Conservation (phyloP, 2,797 vertebrate species). For the Diplodus sargus region DNA sequence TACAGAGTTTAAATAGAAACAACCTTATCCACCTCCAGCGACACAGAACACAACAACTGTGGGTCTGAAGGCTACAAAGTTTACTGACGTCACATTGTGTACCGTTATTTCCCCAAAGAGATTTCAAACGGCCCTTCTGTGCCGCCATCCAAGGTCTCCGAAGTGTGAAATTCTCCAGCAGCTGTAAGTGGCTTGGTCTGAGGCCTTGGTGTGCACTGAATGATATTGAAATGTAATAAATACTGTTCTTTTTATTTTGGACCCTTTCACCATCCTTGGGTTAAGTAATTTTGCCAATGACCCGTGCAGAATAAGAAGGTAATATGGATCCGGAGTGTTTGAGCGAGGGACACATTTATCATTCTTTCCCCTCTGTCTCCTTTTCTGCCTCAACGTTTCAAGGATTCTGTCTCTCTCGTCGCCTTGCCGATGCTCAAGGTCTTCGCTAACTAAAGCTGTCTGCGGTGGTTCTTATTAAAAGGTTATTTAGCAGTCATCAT, state of each 20-base stretch:
- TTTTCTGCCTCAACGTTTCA: constrained; percentile 50
- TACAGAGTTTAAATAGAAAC: too few relatives aligned
- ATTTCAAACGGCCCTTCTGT: constrained; percentile 16
- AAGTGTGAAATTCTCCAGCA: constrained; percentile 19
- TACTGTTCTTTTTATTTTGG: constrained; percentile 29
- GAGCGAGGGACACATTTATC: constrained; percentile 45
- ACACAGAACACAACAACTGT: not conserved
- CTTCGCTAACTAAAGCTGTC: constrained; percentile 39
- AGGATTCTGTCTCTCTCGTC: constrained; percentile 25
- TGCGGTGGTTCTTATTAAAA: constrained; percentile 37
- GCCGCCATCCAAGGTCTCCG: constrained; percentile 1
- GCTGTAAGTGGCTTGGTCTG: not conserved
- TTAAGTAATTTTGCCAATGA: constrained; percentile 60
- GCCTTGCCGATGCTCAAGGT: constrained; percentile 32
- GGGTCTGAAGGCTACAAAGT: not conserved
- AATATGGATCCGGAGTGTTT: constrained; percentile 35
- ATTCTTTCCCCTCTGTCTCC: constrained; percentile 27
- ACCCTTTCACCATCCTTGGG: constrained; percentile 46
- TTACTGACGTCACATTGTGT: not conserved
- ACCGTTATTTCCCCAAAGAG: constrained; percentile 1
- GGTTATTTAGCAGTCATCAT: constrained; percentile 28
- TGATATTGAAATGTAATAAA: constrained; percentile 55
- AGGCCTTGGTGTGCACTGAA: constrained; percentile 40
- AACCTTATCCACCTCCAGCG: not conserved
- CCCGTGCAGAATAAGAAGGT: constrained; percentile 43